Evolutionary conservation across 2,113 vertebrate genomes (phyloP).

Genomic region (Hippocampus zosterae): DNA sequence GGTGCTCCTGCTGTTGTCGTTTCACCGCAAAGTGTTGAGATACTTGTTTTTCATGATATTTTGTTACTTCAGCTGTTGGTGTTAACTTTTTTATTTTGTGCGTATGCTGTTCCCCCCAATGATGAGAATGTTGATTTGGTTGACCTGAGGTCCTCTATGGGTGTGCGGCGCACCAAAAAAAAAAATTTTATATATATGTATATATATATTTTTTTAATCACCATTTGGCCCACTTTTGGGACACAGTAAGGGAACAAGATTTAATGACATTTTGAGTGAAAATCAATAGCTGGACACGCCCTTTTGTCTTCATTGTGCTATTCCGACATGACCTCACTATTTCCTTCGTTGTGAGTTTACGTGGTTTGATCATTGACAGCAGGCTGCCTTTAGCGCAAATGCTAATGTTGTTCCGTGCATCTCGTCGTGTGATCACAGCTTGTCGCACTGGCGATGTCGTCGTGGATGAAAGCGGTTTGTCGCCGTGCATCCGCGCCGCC

Average conservation of each 20-base stretch:
- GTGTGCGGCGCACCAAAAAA: neutral
- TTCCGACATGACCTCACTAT: neutral
- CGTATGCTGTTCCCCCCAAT: too few species aligned
- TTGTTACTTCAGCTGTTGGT: neutral
- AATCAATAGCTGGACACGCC: neutral
- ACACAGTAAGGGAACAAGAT: neutral
- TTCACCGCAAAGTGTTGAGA: neutral
- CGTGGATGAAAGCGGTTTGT: slow-evolving; percentile 1
- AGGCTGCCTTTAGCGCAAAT: slow-evolving; percentile 2
- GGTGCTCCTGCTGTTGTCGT: neutral
- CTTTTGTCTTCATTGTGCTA: too few species aligned
- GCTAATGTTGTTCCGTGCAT: slow-evolving; percentile 2
- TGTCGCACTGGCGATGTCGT: neutral
- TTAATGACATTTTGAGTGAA: neutral
- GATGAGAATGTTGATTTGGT: neutral
- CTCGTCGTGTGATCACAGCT: slow-evolving; percentile 5
- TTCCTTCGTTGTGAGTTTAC: neutral
- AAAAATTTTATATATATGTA: neutral
- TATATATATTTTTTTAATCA: too few species aligned
- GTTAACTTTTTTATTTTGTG: neutral
- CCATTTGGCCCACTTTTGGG: neutral
- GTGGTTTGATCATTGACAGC: neutral
- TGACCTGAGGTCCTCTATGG: neutral
- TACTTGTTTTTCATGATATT: neutral
- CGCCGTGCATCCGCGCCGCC: neutral